Base-by-base conservation (phyloP, 2,888 invertebrate species). In the Podabrus alpinus region DNA sequence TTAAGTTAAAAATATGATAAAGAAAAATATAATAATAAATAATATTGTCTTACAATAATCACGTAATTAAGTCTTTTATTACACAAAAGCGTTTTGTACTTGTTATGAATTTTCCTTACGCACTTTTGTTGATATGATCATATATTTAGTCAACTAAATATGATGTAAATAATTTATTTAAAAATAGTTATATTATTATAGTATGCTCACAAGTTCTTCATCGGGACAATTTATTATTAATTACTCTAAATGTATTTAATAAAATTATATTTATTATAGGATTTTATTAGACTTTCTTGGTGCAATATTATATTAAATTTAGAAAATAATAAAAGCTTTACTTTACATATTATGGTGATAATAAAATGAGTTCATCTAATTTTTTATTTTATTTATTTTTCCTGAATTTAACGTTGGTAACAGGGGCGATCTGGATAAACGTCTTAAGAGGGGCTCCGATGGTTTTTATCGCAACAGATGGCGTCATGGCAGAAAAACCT, bases 201-300 rank as follows among this genome's bases (percentile, higher is more conserved):
- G 82, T 80, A 80, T 80, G 82, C 83, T 83, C 84, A 84, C 83
- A 82, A 81, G 79, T 81, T 82, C 79, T 81, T 82, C 82, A 83
- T 83, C 80, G 71, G 71, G 71, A 76, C 70, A 68, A 59, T 73
- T 76, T 59, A 73, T 73, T 73, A 76, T 24, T 68, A 29, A 68
- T 62, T 68, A 59, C 21, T 76, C 73, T 74, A 59, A 74, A 71
- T 76, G 76, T 76, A 76, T 71, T 71, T 59, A 67, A 45, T 45
- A 74, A 66, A 45, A 70, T 69, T 71, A 69, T 75, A 77, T 73
- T 77, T 74, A 72, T 79, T 70, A 77, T 79, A 77, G 75, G 70
- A 68, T 60, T 69, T 71, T 75, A 81, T 80, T 82, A 81, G 82
- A 80, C 76, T 81, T 80, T 81, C 82, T 83, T 81, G 82, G 80